Evolutionary conservation across 2,888 invertebrate genomes (phyloP), one percentile per base, ranked within the genome.

Genomic region (Folsomia manolachei): DNA sequence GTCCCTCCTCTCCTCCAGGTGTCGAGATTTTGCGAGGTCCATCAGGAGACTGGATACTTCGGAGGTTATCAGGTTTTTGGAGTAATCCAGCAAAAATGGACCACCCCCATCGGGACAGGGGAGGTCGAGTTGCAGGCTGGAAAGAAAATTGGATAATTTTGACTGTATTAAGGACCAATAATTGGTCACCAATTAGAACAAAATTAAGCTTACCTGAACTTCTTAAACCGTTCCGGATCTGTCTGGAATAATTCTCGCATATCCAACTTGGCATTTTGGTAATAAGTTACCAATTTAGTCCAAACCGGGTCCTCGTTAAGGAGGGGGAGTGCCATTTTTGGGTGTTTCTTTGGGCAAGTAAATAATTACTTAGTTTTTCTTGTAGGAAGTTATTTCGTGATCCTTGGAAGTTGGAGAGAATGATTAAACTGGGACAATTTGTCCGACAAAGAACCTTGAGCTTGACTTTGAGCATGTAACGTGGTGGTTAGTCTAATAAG

Each of bases 51-150:
- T 83, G 83, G 95, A 86, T 4, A 90, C 89, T 74, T 92, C 90
- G 23, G 90, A 89, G 82, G 94, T 90, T 74, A 99, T 87, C 62
- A 95, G 89, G 85, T 99, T 99, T 86, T 99, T 99, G 18, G 98
- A 98, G 85, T 91, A 99, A 85, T 99, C 99, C 81, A 99, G 83
- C 53, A 99, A 87, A 81, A 98, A 90, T 26, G 93, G 91, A 7
- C 97, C 97, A 87, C 95, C 94, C 72, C 88, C 87, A 4, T 93
- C 93, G 51, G 75, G 73, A 67, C 74, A 78, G 25, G 75, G 69
- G 52, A 77, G 27, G 26, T 72, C 68, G 63, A 76, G 70, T 65
- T 79, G 75, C 52, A 76, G 56, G 24, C 78, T 79, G 63, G 9
- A 27, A 60, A 63, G 60, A 24, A 56, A 68, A 66, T n/a, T n/a